These are phyloP conservation scores for Phalloptychus januarius DNA, from an alignment of 2,797 vertebrate species.

Conservation along the genomic window DNA sequence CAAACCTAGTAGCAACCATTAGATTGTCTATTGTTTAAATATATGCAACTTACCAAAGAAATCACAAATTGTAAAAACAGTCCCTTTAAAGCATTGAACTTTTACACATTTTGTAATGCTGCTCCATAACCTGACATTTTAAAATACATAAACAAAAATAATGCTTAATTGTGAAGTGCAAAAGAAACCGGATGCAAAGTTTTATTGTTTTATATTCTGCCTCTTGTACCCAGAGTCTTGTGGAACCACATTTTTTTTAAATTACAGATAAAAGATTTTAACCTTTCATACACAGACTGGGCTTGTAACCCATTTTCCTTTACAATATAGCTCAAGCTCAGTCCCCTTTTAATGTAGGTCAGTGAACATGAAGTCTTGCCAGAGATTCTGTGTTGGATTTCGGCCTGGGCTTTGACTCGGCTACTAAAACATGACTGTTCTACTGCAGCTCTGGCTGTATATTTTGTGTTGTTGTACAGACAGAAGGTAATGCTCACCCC, in stretches of 20 bases:
- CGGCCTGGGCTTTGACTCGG: background rate
- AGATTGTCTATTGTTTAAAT: background rate
- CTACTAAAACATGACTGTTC: background rate
- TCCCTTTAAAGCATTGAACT: background rate
- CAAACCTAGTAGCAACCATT: constrained; percentile 13
- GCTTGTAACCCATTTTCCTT: background rate
- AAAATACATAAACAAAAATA: background rate
- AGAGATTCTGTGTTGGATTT: background rate
- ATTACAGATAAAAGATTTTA: background rate
- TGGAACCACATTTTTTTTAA: background rate
- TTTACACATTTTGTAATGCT: background rate
- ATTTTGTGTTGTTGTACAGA: background rate
- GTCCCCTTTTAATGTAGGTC: background rate
- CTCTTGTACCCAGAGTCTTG: background rate
- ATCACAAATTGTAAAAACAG: background rate
- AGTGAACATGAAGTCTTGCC: background rate
- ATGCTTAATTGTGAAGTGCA: background rate
- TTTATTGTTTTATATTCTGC: background rate
- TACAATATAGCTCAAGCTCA: background rate
- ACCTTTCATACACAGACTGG: background rate
- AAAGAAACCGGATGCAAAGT: background rate
- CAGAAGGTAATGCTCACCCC: background rate
- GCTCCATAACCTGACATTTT: background rate
- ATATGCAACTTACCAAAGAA: background rate
- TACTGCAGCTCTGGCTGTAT: background rate